phyloP scores from a whole-genome alignment of 2,113 vertebrate genomes.

The Xiphophorus couchianus region DNA sequence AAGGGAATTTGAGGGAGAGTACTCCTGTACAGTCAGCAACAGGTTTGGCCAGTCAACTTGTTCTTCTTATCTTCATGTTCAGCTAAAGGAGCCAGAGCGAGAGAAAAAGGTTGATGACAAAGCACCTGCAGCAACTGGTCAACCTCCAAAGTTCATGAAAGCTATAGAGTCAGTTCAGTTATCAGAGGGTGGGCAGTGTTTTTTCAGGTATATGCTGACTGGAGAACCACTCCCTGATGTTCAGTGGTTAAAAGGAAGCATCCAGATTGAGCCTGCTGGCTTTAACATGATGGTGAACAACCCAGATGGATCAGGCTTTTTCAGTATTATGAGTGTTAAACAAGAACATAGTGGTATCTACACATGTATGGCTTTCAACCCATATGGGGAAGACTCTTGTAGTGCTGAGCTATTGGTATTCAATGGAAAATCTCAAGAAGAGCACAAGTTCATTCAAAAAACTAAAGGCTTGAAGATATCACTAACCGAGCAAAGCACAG shows the following conservation, averaged over 20 bases:
- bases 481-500: constrained; percentile 57
- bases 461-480: constrained; percentile 67
- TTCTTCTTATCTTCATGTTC: constrained; percentile 81
- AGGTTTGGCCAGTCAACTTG: constrained; percentile 79
- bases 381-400: constrained; percentile 80
- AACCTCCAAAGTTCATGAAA: constrained; percentile 81
- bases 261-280: constrained; percentile 70
- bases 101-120: constrained; percentile 14
- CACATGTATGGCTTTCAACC: constrained; percentile 81
- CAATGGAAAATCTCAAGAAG: constrained; percentile 52
- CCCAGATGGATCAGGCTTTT: constrained; percentile 83
- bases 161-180: constrained; percentile 73
- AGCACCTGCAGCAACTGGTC: constrained; percentile 36
- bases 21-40: constrained; percentile 84
- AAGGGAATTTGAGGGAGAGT: constrained; percentile 85
- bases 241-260: constrained; percentile 82
- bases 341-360: constrained; percentile 83
- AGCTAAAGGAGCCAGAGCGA: constrained; percentile 56
- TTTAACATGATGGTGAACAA: constrained; percentile 74
- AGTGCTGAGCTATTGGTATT: constrained; percentile 82
- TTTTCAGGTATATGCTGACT: constrained; percentile 81
- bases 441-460: constrained; percentile 49
- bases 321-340: constrained; percentile 77
- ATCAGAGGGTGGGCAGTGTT: constrained; percentile 74
- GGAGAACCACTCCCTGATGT: constrained; percentile 83